These are phyloP conservation scores for Carcinoscorpius rotundicauda DNA, from an alignment of 1,140 invertebrate genomes.

Conservation along the genomic window DNA sequence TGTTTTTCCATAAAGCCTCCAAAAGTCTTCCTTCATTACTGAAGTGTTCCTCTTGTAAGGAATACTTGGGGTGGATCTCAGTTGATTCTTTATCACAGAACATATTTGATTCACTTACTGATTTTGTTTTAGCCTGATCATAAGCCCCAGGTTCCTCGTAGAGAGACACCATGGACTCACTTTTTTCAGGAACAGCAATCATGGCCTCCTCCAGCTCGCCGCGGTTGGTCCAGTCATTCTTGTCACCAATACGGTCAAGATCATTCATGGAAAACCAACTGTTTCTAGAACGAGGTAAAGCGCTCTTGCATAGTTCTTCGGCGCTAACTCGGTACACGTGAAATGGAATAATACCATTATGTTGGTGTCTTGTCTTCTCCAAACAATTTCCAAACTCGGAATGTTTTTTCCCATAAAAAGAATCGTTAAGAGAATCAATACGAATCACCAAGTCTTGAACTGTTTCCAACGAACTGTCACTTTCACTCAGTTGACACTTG, in stretches of 20 bases:
- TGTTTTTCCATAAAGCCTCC: too few species aligned
- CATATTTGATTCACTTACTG: too few species aligned
- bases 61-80: too few species aligned
- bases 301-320: background rate
- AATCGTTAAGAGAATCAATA: background rate
- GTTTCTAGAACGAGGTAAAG: slow-evolving; percentile 1
- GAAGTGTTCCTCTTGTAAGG: too few species aligned
- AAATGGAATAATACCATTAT: too few species aligned
- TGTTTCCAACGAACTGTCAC: background rate
- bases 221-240: background rate
- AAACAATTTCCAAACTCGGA: background rate
- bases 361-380: too few species aligned
- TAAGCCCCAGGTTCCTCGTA: too few species aligned
- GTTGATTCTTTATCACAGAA: too few species aligned
- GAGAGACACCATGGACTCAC: slow-evolving; percentile 27
- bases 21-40: too few species aligned
- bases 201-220: slow-evolving; percentile 17
- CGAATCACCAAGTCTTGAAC: background rate
- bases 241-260: slow-evolving; percentile 31
- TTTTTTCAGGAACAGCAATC: slow-evolving; percentile 25
- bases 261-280: slow-evolving; percentile 40
- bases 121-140: too few species aligned
- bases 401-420: background rate
- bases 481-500: background rate
- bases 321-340: background rate